Evolutionary conservation across 2,797 vertebrate species (phyloP), one percentile per base, ranked within the genome.

Genomic region (Sphenodon punctatus): DNA sequence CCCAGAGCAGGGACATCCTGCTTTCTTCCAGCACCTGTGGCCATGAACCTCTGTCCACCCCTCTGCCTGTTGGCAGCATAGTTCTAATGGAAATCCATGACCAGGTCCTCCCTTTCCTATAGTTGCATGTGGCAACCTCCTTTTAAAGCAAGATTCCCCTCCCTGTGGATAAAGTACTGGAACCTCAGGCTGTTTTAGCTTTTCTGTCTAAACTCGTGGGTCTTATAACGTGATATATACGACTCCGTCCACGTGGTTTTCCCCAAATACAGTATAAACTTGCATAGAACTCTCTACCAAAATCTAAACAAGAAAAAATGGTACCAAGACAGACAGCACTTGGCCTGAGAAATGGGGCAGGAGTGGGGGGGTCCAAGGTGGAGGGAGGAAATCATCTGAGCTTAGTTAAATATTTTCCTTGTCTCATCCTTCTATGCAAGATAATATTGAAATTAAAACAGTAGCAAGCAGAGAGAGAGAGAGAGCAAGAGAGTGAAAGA

Each of bases 191-290:
- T 80, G 42, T 55, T 51, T 77, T n/a, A 75, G 67, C 19, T 61
- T 17, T 5, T 49, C 70, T 61, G 65, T 27, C 45, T 72, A 0
- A 0, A 30, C 71, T 64, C 0, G 0, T 15, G 71, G 27, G 41
- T n/a, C n/a, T n/a, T n/a, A n/a, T n/a, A n/a, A n/a, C n/a, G n/a
- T n/a, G n/a, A n/a, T n/a, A n/a, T n/a, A n/a, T n/a, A n/a, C n/a
- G n/a, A n/a, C n/a, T n/a, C n/a, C n/a, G n/a, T n/a, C n/a, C n/a
- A n/a, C n/a, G n/a, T n/a, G n/a, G n/a, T n/a, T n/a, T n/a, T n/a
- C n/a, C n/a, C n/a, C n/a, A n/a, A n/a, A n/a, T n/a, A n/a, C n/a
- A n/a, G n/a, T n/a, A n/a, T n/a, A n/a, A n/a, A n/a, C n/a, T n/a
- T n/a, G n/a, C n/a, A n/a, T n/a, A n/a, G n/a, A 36, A 60, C 15